These are phyloP conservation scores for Phortica magna DNA, from an alignment of 2,888 invertebrate genomes.

Conservation along the genomic window DNA sequence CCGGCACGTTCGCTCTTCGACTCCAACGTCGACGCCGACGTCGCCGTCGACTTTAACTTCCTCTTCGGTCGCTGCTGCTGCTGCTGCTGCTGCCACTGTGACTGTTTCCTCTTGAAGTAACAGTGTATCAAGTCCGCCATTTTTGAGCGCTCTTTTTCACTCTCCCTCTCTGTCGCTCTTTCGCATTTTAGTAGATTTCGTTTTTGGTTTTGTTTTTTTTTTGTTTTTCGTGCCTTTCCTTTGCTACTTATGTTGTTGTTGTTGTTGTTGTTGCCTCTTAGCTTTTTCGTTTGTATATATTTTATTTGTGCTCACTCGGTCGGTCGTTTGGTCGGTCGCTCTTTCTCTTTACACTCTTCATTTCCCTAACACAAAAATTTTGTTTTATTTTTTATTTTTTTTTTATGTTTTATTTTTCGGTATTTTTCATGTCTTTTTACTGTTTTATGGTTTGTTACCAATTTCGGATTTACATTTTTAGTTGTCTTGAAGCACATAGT, in stretches of 20 bases:
- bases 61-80: slow-evolving; percentile 14
- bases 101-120: not conserved
- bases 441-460: slow-evolving; percentile 63
- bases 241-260: slow-evolving; percentile 28
- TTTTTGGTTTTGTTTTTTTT: slow-evolving; percentile 54
- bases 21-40: slow-evolving; percentile 2
- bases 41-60: slow-evolving; percentile 44
- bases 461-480: slow-evolving; percentile 56
- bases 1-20: not conserved
- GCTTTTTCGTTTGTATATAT: slow-evolving; percentile 4
- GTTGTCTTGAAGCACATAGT: not conserved
- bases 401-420: slow-evolving; percentile 20
- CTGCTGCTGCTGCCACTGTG: slow-evolving; percentile 3
- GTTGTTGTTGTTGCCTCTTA: not conserved
- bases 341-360: slow-evolving; percentile 15
- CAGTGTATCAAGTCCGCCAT: slow-evolving; percentile 32
- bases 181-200: not conserved
- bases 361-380: slow-evolving; percentile 15
- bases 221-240: slow-evolving; percentile 31
- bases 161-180: slow-evolving; percentile 31
- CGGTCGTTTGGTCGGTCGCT: not conserved
- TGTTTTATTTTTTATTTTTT: slow-evolving; percentile 30
- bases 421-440: slow-evolving; percentile 43
- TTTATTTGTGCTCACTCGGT: not conserved
- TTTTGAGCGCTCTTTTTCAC: slow-evolving; percentile 31